Evolutionary conservation across 1,140 invertebrate species (phyloP).

Genomic region (Drosophila rhopaloa): DNA sequence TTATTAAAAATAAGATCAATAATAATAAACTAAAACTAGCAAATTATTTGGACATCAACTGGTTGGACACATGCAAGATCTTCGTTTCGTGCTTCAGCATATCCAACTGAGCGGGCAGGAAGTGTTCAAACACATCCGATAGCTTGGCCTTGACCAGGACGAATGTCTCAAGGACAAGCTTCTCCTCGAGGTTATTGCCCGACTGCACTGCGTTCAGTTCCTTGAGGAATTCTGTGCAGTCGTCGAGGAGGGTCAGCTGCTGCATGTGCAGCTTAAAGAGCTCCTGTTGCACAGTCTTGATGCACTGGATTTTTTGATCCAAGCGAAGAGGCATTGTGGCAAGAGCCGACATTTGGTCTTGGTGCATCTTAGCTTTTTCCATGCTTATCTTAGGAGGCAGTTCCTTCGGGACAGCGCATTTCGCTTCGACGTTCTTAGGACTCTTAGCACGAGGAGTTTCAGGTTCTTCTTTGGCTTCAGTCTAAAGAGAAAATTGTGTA

Average conservation of each 20-base stretch:
- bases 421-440: background rate
- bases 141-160: constrained; percentile 31
- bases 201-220: constrained; percentile 26
- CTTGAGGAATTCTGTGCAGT: constrained; percentile 29
- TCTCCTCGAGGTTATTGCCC: constrained; percentile 4
- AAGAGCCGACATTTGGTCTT: constrained; percentile 27
- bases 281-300: constrained; percentile 34
- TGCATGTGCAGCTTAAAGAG: constrained; percentile 26
- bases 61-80: background rate
- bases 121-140: constrained; percentile 25
- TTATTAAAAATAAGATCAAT: no score
- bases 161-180: constrained; percentile 34
- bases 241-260: constrained; percentile 33
- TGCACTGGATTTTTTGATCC: constrained; percentile 26
- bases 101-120: constrained; percentile 33
- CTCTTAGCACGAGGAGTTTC: no score
- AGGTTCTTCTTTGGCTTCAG: background rate
- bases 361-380: constrained; percentile 6
- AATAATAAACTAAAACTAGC: no score
- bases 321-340: constrained; percentile 26
- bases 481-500: background rate
- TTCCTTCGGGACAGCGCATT: background rate
- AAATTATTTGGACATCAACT: background rate
- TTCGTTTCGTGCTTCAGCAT: constrained; percentile 24
- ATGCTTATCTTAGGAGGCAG: no score